These are phyloP conservation scores for Paracyclopina nana DNA, from an alignment of 1,140 invertebrate species.

Conservation along the genomic window DNA sequence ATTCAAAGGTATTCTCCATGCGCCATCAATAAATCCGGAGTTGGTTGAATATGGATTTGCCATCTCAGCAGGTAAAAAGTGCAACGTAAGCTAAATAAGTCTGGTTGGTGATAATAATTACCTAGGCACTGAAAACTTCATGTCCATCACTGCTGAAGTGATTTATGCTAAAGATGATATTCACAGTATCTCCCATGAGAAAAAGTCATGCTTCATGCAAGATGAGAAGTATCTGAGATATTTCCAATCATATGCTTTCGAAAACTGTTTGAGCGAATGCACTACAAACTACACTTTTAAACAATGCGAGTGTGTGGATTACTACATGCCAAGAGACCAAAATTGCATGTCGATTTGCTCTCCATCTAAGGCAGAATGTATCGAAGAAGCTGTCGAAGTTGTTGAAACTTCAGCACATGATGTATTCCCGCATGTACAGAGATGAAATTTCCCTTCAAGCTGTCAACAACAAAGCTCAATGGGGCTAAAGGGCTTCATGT, in stretches of 20 bases:
- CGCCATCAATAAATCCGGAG: background rate
- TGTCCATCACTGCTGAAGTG: background rate
- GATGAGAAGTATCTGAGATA: background rate
- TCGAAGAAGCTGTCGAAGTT: background rate
- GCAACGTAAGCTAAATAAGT: too few species aligned
- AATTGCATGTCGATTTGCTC: background rate
- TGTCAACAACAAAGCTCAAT: background rate
- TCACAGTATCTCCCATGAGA: background rate
- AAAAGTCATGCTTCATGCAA: background rate
- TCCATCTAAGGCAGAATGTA: background rate
- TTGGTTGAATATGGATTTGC: constrained; percentile 10
- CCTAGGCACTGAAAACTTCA: constrained; percentile 6
- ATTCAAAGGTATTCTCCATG: constrained; percentile 10
- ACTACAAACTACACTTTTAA: background rate
- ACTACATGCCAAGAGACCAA: background rate
- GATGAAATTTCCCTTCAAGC: background rate
- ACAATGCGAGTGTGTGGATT: background rate
- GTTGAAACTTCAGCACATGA: background rate
- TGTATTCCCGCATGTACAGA: background rate
- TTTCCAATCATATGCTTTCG: constrained; percentile 1
- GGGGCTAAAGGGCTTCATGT: too few species aligned
- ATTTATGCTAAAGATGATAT: constrained; percentile 7
- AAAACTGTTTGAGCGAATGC: background rate
- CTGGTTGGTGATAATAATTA: too few species aligned
- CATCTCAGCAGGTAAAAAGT: background rate